phyloP scores from a whole-genome alignment of 2,113 vertebrate species.

The Mesitornis unicolor region DNA sequence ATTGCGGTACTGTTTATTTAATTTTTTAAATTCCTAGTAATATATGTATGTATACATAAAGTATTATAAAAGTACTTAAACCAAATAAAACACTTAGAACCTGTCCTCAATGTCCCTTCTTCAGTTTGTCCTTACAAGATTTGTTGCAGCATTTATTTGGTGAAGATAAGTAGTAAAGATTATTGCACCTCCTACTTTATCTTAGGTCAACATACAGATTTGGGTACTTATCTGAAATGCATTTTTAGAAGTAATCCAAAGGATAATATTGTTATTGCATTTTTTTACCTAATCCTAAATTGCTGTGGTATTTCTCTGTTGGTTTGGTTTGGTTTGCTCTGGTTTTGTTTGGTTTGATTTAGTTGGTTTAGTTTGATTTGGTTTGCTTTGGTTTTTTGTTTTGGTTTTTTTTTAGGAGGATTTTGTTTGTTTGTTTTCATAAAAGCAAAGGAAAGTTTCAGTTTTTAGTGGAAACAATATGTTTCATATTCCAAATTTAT shows the following conservation, averaged over 20 bases:
- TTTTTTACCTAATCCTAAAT: background rate
- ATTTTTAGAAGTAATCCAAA: background rate
- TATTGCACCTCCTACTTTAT: background rate
- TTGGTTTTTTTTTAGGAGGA: no score
- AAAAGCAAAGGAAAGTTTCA: background rate
- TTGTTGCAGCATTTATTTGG: background rate
- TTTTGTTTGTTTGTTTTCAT: background rate
- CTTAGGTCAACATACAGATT: background rate
- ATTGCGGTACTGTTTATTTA: background rate
- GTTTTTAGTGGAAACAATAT: background rate
- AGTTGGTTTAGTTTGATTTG: no score
- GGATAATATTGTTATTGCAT: background rate
- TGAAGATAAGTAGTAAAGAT: background rate
- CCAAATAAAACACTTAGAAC: background rate
- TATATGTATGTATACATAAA: background rate
- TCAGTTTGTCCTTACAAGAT: background rate
- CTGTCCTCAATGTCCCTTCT: background rate
- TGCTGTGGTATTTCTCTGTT: background rate
- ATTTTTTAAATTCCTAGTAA: background rate
- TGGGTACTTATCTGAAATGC: background rate
- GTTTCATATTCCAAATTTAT: background rate
- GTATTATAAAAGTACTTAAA: background rate
- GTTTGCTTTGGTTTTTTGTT: no score
- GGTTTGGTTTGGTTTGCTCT: no score
- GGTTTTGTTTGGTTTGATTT: no score